A percentile compares a stretch with the other conserved stretches of the same genome.
phyloP scores from a whole-genome alignment of 2,797 vertebrate genomes.

The Rhabdomys pumilio region DNA sequence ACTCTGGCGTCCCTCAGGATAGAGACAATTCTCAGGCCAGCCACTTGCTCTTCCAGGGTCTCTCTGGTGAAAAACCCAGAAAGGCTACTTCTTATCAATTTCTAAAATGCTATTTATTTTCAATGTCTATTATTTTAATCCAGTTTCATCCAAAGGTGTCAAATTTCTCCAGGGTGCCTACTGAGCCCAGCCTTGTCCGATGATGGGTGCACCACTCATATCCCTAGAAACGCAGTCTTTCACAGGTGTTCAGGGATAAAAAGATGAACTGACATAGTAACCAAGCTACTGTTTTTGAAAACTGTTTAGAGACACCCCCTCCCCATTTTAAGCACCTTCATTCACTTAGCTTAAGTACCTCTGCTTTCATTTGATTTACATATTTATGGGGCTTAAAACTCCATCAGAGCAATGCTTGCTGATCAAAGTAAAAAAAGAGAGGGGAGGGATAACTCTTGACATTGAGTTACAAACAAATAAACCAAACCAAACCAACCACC shows the following conservation, averaged over 20 bases:
- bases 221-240: background rate
- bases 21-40: background rate
- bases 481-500: too few species aligned
- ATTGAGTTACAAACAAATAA: too few species aligned
- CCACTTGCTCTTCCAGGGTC: background rate
- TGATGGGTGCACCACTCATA: background rate
- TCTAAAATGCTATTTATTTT: background rate
- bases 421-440: background rate
- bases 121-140: constrained; percentile 7
- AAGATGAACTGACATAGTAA: background rate
- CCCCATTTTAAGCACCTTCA: rapidly evolving
- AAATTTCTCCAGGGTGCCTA: background rate
- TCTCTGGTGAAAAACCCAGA: background rate
- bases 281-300: background rate
- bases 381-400: background rate
- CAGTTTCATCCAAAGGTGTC: background rate
- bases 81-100: background rate
- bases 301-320: background rate
- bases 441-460: too few species aligned
- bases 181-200: background rate
- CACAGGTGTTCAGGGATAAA: background rate
- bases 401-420: background rate
- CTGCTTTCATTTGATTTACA: background rate
- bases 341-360: background rate
- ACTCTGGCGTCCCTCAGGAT: background rate